Base-by-base conservation (phyloP, 1,140 invertebrate species). In the Drosophila subpulchrella region DNA sequence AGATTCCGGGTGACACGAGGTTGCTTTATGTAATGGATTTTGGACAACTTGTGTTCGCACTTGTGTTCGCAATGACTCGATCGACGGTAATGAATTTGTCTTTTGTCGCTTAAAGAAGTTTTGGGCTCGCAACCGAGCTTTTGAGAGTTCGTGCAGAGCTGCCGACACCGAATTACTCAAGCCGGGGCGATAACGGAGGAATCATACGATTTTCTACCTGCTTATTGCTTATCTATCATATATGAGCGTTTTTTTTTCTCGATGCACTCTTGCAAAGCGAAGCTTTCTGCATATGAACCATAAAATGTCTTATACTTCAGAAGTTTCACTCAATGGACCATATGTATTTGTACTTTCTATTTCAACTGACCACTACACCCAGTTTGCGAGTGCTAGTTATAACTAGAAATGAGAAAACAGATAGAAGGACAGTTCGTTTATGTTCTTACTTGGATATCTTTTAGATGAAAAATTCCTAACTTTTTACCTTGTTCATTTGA, bases 381-480 rank as follows among this genome's bases (percentile, higher is more conserved):
- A 44, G 41, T 44, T 44, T 44, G 41, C 41, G 41, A 44, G 41
- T 17, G 41, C 15, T 44, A 44, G 41, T 44, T 44, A n/a, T n/a
- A 17, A 44, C 41, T 44, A 7, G 15, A 15, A 44, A 44, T 44
- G 41, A 44, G 41, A 44, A 44, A 44, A 44, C 41, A 44, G 41
- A 44, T 20, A 44, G 12, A 44, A 44, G 41, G 41, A 17, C 41
- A 20, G 15, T 44, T 44, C 17, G n/a, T 8, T 44, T 44, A 44
- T 17, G 41, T 44, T 44, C 41, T 44, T 17, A 44, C 41, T 44
- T 44, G 15, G 15, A 44, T 44, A 44, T 44, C 41, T 44, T 44
- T 44, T 44, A 44, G 41, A 44, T 44, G 41, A 44, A 44, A 44
- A 44, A 44, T 44, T 17, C 41, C 41, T 44, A 44, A 20, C 41